Conservation (phyloP, 2,797 vertebrate genomes). For the Rhinichthys osculus region DNA sequence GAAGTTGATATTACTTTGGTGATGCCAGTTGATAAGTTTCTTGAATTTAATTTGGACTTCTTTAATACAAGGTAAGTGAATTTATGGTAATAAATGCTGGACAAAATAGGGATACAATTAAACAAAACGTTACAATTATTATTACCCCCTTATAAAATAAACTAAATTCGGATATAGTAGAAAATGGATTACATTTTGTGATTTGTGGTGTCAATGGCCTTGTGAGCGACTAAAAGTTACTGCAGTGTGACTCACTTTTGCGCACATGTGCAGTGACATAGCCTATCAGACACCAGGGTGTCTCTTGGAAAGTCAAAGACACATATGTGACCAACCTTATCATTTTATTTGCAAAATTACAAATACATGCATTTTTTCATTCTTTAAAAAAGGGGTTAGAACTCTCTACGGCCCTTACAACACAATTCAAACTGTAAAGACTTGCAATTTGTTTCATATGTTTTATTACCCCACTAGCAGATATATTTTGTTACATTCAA, state of each 20-base stretch:
- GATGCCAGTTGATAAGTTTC: conserved; percentile 29
- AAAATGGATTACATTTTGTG: not conserved
- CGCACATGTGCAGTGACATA: conserved; percentile 82
- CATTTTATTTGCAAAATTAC: not conserved
- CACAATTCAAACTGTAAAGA: not conserved
- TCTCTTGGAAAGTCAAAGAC: conserved; percentile 33
- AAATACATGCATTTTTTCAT: not conserved
- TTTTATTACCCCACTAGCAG: not conserved
- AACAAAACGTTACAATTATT: not conserved
- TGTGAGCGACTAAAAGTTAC: conserved; percentile 78
- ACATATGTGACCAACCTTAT: not conserved
- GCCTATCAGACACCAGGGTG: conserved; percentile 62
- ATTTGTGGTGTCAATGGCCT: conserved; percentile 36
- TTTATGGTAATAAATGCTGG: not conserved
- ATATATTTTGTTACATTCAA: not conserved
- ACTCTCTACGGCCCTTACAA: not conserved
- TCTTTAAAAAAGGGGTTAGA: not conserved
- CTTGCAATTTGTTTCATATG: not conserved
- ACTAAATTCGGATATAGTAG: not conserved
- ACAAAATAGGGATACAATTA: not conserved
- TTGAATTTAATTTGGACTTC: conserved; percentile 1
- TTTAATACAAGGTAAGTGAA: conserved; percentile 27
- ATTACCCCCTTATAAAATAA: not conserved
- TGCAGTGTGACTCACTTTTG: conserved; percentile 89
- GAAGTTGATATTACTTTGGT: not conserved